These are phyloP conservation scores for Elgonia sp. DNA, from an alignment of 2,888 invertebrate species.

Conservation along the genomic window DNA sequence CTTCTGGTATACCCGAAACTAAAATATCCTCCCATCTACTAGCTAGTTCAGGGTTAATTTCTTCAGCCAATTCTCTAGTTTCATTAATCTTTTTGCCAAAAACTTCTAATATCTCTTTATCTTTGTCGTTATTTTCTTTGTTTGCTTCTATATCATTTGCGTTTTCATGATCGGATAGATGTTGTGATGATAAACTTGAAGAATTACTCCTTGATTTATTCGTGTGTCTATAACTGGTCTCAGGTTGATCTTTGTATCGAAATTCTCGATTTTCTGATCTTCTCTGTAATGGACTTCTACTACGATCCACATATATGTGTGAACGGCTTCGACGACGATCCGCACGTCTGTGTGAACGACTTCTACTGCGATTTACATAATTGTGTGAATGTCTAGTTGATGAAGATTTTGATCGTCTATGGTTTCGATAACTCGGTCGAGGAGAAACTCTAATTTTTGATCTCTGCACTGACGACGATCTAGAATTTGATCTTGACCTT, in stretches of 20 bases:
- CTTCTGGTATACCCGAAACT: slow-evolving; percentile 40
- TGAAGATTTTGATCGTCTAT: background rate
- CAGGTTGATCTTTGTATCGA: background rate
- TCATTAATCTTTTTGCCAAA: slow-evolving; percentile 6
- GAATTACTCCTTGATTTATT: background rate
- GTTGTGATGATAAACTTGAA: background rate
- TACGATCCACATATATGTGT: background rate
- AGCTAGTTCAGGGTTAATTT: slow-evolving; percentile 30
- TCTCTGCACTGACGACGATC: background rate
- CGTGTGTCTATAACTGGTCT: background rate
- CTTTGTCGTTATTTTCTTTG: background rate
- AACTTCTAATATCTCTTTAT: background rate
- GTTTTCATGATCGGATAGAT: background rate
- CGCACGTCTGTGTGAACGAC: background rate
- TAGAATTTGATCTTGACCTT: background rate
- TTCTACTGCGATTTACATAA: too few species aligned
- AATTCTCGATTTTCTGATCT: background rate
- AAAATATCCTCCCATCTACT: slow-evolving; percentile 37
- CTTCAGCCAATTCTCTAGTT: slow-evolving; percentile 18
- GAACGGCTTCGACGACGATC: background rate
- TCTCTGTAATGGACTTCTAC: background rate
- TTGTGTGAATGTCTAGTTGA: background rate
- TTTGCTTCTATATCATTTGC: background rate
- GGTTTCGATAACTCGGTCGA: background rate
- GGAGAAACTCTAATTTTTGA: background rate